Evolutionary conservation across 2,113 vertebrate species (phyloP).

Genomic region (Urocitellus parryii): DNA sequence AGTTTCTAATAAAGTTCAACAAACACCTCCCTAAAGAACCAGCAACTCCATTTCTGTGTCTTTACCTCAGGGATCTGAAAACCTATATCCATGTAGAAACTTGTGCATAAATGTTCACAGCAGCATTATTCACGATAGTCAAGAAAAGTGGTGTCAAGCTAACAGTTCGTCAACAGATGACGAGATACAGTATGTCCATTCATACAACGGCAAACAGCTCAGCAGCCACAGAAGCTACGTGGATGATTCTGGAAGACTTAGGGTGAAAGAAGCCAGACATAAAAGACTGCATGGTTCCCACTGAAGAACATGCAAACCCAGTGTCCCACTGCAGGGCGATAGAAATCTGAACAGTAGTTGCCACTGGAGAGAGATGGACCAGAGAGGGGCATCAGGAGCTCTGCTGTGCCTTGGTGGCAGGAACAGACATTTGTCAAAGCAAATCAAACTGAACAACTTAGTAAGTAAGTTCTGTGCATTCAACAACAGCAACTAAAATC

Average conservation of each 20-base stretch:
- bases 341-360: neutral
- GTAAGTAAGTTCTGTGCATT: neutral
- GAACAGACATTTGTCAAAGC: neutral
- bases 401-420: neutral
- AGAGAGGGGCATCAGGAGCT: neutral
- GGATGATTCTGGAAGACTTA: neutral
- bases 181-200: neutral
- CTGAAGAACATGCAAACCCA: neutral
- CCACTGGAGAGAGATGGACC: neutral
- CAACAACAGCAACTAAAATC: neutral
- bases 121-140: neutral
- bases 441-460: neutral
- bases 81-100: neutral
- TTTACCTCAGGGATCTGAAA: neutral
- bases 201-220: too few species aligned
- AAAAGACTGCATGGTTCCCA: neutral
- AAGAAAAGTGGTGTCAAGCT: neutral
- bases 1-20: neutral
- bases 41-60: neutral
- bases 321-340: neutral
- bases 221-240: neutral
- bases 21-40: neutral
- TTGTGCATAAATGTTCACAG: neutral
- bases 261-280: neutral
- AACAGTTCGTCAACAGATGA: neutral